Base-by-base conservation (phyloP, 2,113 vertebrate species). In the Poeciliopsis retropinna region DNA sequence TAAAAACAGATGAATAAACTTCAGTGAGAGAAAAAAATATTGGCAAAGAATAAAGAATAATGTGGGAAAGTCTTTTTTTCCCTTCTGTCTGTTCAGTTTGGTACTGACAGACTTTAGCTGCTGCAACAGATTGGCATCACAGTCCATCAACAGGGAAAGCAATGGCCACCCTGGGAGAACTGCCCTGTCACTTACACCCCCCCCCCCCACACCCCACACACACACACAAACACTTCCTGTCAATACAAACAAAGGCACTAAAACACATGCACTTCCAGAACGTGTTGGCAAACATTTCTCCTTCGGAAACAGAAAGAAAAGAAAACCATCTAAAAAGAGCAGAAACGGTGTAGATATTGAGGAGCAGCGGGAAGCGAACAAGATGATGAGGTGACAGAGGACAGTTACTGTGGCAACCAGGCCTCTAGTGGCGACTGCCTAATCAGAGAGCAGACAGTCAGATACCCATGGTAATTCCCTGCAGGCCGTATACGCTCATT, bases 381-480 rank as follows among this genome's bases (percentile, higher is more conserved):
- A 81, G 81, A 87, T 76, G 17, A 34, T 62, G 76, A 85, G 80
- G 80, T 87, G 91, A 89, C 80, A 70, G 76, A 88, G 83, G 90
- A 74, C 39, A 11, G 91, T 93, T 91, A 85, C 91, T 90, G 30
- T 88, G 91, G 89, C 75, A 93, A 92, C 91, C 32, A 61, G 80
- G 73, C 85, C 83, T 83, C 90, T 86, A 71, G 83, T 83, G 89
- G 89, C 79, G 74, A 86, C 72, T 37, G 76, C 73, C 86, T 88
- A 86, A 91, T 91, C 90, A 90, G 85, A 85, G 77, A 66, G 82
- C 25, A 76, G 92, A 88, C 90, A 85, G 84, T 78, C 60, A 64
- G 79, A 87, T 69, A 87, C 65, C 66, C 67, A 62, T 78, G 74
- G 82, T 76, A 76, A 85, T 75, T 87, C 87, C 90, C 80, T 30